Evolutionary conservation across 1,140 invertebrate species (phyloP).

Genomic region (Apis laboriosa): DNA sequence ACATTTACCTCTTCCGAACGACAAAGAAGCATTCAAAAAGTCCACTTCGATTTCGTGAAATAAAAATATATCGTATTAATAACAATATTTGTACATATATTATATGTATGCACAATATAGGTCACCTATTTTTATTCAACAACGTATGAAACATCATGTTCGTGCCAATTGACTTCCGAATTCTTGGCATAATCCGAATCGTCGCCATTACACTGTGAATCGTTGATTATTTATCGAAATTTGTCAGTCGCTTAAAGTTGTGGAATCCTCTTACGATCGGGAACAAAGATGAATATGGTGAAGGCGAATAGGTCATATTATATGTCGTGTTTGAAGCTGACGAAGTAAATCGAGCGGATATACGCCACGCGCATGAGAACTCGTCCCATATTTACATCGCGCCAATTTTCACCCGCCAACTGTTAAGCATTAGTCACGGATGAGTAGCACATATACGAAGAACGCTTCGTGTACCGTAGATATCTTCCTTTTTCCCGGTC

Average conservation of each 20-base stretch:
- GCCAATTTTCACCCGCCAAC: conserved; percentile 60
- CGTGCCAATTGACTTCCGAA: conserved; percentile 31
- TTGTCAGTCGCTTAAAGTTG: conserved; percentile 26
- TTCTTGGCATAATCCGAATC: conserved; percentile 35
- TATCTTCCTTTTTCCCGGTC: background rate
- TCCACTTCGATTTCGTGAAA: background rate
- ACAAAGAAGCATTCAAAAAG: conserved; percentile 16
- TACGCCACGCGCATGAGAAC: conserved; percentile 35
- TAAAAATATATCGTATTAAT: background rate
- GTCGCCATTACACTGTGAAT: conserved; percentile 10
- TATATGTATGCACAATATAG: conserved; percentile 1
- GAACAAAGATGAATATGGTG: conserved; percentile 2
- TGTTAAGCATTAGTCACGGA: conserved; percentile 54
- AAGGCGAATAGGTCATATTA: no score
- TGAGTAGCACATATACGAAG: conserved; percentile 24
- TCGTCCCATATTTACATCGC: conserved; percentile 61
- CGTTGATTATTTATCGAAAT: conserved; percentile 40
- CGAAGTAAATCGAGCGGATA: conserved; percentile 53
- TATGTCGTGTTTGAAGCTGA: conserved; percentile 35
- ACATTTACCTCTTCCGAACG: conserved; percentile 22
- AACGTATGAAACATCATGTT: background rate
- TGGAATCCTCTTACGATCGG: background rate
- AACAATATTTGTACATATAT: background rate
- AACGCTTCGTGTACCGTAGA: background rate
- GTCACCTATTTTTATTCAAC: conserved; percentile 34